Evolutionary conservation across 1,140 invertebrate species (phyloP).

Genomic region (Chionoecetes opilio): DNA sequence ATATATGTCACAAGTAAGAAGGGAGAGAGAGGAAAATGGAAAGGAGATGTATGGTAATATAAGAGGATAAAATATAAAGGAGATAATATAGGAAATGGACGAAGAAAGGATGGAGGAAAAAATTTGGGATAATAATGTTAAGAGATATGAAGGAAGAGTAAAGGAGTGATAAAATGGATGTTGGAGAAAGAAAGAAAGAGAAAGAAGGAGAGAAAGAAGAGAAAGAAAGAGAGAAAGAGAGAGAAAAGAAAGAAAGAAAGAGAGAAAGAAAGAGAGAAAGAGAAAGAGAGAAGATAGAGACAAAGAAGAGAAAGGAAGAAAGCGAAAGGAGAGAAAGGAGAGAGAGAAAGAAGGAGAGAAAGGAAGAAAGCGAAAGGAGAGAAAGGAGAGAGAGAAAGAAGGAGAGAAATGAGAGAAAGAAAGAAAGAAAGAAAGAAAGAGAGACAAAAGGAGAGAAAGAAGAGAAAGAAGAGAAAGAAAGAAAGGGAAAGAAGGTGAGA

Average conservation of each 20-base stretch:
- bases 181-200: not conserved
- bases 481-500: no score
- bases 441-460: not conserved
- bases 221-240: not conserved
- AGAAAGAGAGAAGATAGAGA: not conserved
- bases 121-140: no score
- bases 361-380: not conserved
- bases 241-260: no score
- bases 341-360: not conserved
- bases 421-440: not conserved
- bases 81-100: no score
- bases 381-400: not conserved
- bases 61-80: no score
- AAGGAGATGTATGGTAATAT: not conserved
- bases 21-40: no score
- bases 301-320: no score
- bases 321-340: no score
- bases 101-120: no score
- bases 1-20: constrained; percentile 2
- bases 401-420: not conserved
- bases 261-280: not conserved
- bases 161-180: no score
- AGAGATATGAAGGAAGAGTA: no score
- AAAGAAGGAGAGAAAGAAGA: not conserved
- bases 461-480: no score